phyloP scores from a whole-genome alignment of 1,140 invertebrate species.

The Ceratitis capitata region DNA sequence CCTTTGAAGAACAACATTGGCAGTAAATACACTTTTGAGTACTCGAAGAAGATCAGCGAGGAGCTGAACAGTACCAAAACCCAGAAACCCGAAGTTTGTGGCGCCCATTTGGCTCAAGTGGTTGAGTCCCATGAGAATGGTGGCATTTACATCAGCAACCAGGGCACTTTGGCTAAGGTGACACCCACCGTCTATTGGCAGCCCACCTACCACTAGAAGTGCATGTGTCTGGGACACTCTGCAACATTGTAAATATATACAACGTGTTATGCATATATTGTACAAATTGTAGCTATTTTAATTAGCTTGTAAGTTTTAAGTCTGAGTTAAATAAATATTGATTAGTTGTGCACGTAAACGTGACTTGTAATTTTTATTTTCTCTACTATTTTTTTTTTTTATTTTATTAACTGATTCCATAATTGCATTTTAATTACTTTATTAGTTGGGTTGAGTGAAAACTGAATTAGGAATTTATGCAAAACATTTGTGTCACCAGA shows the following conservation, averaged over 20 bases:
- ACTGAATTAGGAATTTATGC: not conserved
- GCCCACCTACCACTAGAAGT: not conserved
- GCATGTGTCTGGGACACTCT: not conserved
- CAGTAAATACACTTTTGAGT: constrained; percentile 41
- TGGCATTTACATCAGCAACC: constrained; percentile 40
- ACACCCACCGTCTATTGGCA: not conserved
- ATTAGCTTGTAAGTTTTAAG: not conserved
- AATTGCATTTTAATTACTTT: not conserved
- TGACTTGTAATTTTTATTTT: no score
- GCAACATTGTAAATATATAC: not conserved
- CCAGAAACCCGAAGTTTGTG: constrained; percentile 39
- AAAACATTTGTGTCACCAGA: not conserved
- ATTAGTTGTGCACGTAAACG: not conserved
- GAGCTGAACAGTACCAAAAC: constrained; percentile 4
- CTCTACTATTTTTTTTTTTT: not conserved
- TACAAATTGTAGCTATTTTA: not conserved
- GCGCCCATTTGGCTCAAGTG: constrained; percentile 36
- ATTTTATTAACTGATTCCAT: not conserved
- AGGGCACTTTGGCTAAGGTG: constrained; percentile 23
- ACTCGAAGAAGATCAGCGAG: constrained; percentile 35
- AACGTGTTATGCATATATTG: not conserved
- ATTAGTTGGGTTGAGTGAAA: no score
- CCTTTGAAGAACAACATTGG: constrained; percentile 24
- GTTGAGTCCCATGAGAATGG: constrained; percentile 39
- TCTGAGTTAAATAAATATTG: not conserved